Evolutionary conservation across 2,797 vertebrate genomes (phyloP).

Genomic region (Uromys caudimaculatus): DNA sequence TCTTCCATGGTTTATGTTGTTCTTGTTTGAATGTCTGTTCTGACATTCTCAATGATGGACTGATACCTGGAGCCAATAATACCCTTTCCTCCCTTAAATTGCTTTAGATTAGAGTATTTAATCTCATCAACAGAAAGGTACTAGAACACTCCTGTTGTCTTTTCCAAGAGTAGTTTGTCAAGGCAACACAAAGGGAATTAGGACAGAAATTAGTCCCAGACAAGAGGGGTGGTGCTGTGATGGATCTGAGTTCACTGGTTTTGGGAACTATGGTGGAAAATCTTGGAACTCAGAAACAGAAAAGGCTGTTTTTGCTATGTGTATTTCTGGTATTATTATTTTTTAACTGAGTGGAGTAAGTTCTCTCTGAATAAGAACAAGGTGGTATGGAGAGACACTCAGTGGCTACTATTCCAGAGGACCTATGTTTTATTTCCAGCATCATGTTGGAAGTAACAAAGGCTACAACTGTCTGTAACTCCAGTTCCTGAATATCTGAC

Average conservation of each 20-base stretch:
- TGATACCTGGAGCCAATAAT: neutral
- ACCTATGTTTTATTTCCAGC: neutral
- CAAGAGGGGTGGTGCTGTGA: neutral
- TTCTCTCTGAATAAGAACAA: neutral
- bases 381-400: neutral
- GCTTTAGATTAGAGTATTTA: neutral
- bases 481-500: neutral
- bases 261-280: neutral
- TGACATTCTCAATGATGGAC: neutral
- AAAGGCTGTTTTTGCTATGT: neutral
- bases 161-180: neutral
- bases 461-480: neutral
- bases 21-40: neutral
- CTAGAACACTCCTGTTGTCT: neutral
- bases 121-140: neutral
- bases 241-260: neutral
- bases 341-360: neutral
- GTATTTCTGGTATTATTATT: neutral
- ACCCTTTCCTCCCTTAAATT: neutral
- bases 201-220: neutral
- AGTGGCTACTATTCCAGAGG: neutral
- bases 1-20: neutral
- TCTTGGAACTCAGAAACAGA: neutral
- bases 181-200: neutral
- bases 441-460: neutral